Conservation (phyloP, 2,888 invertebrate genomes). For the Stenchaetothrips biformis region DNA sequence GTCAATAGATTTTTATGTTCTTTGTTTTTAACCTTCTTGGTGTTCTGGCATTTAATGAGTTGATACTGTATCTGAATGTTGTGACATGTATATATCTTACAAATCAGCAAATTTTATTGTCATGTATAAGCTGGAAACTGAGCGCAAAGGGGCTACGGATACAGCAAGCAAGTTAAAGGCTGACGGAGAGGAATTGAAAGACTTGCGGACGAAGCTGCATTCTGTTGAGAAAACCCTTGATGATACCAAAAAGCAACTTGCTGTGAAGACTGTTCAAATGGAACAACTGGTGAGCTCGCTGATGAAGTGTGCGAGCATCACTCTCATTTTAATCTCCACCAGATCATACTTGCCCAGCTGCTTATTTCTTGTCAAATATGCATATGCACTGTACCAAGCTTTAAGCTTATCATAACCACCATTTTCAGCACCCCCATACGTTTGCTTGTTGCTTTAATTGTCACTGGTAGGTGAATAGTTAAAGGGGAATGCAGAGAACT, state of each 20-base stretch:
- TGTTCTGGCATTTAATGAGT: neutral
- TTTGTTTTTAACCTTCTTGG: neutral
- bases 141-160: slow-evolving; percentile 44
- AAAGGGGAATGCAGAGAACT: too few relatives aligned
- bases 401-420: too few relatives aligned
- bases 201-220: neutral
- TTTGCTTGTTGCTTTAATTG: too few relatives aligned
- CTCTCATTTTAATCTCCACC: neutral
- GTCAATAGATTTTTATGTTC: too few relatives aligned
- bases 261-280: slow-evolving; percentile 57
- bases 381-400: neutral
- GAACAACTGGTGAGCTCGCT: slow-evolving; percentile 54
- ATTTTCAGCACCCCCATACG: too few relatives aligned
- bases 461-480: too few relatives aligned
- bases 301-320: slow-evolving; percentile 2
- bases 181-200: slow-evolving; percentile 49
- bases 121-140: slow-evolving; percentile 36
- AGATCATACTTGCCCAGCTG: neutral
- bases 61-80: neutral
- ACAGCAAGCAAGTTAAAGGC: slow-evolving; percentile 49
- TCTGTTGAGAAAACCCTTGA: slow-evolving; percentile 40
- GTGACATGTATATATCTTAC: neutral
- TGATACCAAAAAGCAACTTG: slow-evolving; percentile 51
- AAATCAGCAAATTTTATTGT: neutral
- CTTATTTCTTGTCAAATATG: neutral